Percentiles rank a stretch among this genome's conserved stretches.
These are phyloP conservation scores for Raillietiella orientalis DNA, from an alignment of 2,888 invertebrate genomes.

Conservation along the genomic window DNA sequence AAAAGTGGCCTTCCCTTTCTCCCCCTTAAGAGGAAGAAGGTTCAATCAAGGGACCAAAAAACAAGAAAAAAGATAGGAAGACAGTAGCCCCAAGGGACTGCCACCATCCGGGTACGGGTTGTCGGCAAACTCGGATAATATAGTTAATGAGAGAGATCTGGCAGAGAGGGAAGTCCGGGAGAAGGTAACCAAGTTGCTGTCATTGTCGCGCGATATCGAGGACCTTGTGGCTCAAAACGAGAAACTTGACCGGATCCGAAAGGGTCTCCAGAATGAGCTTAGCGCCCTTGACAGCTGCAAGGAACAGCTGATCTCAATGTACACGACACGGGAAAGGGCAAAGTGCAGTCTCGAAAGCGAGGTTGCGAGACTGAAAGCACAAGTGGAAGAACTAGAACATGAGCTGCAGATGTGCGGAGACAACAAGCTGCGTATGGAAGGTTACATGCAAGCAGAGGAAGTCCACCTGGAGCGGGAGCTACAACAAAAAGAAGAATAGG, in stretches of 20 bases:
- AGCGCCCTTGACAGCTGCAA: constrained; percentile 90
- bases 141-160: constrained; percentile 53
- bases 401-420: constrained; percentile 87
- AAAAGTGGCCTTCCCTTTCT: no score
- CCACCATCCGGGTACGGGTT: no score
- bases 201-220: constrained; percentile 64
- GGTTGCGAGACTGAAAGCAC: constrained; percentile 58
- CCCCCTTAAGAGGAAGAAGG: no score
- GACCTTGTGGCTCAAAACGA: constrained; percentile 61
- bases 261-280: constrained; percentile 61
- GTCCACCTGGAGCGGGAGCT: constrained; percentile 81
- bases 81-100: no score
- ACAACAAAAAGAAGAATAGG: constrained; percentile 80
- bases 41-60: no score
- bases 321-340: constrained; percentile 84
- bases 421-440: constrained; percentile 78
- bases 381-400: constrained; percentile 84
- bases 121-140: constrained; percentile 53
- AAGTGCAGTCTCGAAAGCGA: constrained; percentile 81
- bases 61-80: no score
- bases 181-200: constrained; percentile 80
- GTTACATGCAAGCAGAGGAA: constrained; percentile 87
- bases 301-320: constrained; percentile 91
- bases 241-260: constrained; percentile 51
- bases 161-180: constrained; percentile 85